Evolutionary conservation across 2,888 invertebrate species (phyloP).

Genomic region (Byasa hedistus): DNA sequence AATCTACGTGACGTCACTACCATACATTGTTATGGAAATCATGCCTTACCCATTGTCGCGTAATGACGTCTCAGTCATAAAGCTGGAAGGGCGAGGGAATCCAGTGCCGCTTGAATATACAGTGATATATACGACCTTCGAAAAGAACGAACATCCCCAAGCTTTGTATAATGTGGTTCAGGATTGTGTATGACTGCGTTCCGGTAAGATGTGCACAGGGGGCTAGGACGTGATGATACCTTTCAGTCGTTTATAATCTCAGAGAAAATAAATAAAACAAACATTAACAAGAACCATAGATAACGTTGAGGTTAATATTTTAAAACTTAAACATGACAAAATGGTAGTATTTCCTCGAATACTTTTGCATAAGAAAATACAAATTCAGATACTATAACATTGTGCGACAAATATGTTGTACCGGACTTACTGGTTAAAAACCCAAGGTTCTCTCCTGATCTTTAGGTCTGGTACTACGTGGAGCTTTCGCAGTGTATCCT

Average conservation of each 20-base stretch:
- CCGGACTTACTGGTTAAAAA: too few species aligned
- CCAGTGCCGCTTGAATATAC: slow-evolving; percentile 13
- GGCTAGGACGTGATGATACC: not conserved
- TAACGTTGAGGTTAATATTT: too few species aligned
- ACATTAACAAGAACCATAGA: not conserved
- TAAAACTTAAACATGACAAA: too few species aligned
- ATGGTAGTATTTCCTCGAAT: too few species aligned
- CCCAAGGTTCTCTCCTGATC: too few species aligned
- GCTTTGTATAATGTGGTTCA: slow-evolving; percentile 9
- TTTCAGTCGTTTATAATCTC: not conserved
- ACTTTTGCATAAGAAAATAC: too few species aligned
- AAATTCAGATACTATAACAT: too few species aligned
- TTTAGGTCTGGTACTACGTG: too few species aligned
- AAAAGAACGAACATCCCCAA: slow-evolving; percentile 17
- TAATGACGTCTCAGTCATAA: slow-evolving; percentile 25
- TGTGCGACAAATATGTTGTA: too few species aligned
- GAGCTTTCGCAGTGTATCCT: too few species aligned
- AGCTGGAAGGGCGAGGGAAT: slow-evolving; percentile 11
- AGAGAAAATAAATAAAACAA: not conserved
- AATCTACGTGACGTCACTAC: not conserved
- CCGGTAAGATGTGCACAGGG: not conserved
- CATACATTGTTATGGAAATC: slow-evolving; percentile 28
- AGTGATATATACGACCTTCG: slow-evolving; percentile 19
- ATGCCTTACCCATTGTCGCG: slow-evolving; percentile 26
- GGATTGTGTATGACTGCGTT: not conserved